Evolutionary conservation across 2,113 vertebrate species (phyloP).

Genomic region (Gallinago paraguaiae): DNA sequence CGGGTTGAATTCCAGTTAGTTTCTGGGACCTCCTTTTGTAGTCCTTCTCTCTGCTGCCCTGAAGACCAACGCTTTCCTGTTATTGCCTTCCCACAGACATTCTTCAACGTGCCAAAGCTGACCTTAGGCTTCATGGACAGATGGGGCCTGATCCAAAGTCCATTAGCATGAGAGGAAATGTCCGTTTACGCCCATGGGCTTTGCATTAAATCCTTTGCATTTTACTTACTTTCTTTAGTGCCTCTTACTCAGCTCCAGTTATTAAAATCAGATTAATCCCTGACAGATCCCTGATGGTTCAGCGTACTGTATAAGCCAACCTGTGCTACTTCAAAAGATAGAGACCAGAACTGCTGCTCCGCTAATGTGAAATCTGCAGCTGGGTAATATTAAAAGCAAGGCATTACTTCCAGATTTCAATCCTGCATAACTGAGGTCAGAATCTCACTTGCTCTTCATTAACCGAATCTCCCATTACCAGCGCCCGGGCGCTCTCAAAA

Average conservation of each 20-base stretch:
- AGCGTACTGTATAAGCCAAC: background rate
- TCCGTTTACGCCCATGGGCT: background rate
- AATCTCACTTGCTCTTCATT: background rate
- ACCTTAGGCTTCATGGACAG: background rate
- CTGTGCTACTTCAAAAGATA: background rate
- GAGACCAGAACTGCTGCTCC: background rate
- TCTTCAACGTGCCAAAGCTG: slow-evolving; percentile 18
- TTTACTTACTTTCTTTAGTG: slow-evolving; percentile 47
- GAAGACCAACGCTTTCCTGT: background rate
- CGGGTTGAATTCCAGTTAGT: background rate
- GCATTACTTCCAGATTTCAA: background rate
- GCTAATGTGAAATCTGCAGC: background rate
- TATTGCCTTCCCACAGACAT: background rate
- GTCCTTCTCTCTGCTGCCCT: background rate
- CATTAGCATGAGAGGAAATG: slow-evolving; percentile 37
- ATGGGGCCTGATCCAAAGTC: slow-evolving; percentile 17
- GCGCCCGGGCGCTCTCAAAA: background rate
- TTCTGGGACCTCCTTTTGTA: background rate
- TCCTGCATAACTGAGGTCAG: background rate
- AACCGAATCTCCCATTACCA: background rate
- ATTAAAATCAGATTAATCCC: slow-evolving; percentile 54
- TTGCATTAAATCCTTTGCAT: slow-evolving; percentile 36
- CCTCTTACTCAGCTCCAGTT: slow-evolving; percentile 28
- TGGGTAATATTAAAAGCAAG: background rate
- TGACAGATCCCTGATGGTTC: background rate